Percentiles rank a stretch among this genome's conserved stretches.
Evolutionary conservation across 2,888 invertebrate species (phyloP).

Genomic region (Scaptomyza cyrtandrae): DNA sequence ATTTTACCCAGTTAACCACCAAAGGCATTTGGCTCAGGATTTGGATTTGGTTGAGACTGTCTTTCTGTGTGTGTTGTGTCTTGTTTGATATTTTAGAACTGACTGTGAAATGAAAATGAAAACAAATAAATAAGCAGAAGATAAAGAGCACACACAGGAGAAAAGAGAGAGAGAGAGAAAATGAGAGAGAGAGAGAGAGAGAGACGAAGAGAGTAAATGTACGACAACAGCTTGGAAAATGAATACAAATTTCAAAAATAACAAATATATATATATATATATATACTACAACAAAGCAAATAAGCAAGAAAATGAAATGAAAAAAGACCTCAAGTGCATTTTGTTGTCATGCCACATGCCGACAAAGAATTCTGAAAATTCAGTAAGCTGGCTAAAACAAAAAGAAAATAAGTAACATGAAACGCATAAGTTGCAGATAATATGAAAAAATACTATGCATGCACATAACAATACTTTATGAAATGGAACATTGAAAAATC

Average conservation of each 20-base stretch:
- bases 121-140: constrained; percentile 64
- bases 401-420: constrained; percentile 26
- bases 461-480: not conserved
- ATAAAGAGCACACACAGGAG: too few species aligned
- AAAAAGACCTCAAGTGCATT: constrained; percentile 21
- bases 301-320: constrained; percentile 1
- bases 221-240: constrained; percentile 51
- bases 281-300: not conserved
- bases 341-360: not conserved
- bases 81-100: constrained; percentile 51
- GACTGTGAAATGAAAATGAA: constrained; percentile 57
- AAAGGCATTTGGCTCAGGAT: constrained; percentile 54
- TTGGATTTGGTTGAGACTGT: constrained; percentile 18
- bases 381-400: not conserved
- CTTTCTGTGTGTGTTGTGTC: constrained; percentile 3
- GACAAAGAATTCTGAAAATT: constrained; percentile 24
- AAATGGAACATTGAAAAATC: too few species aligned
- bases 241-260: constrained; percentile 58
- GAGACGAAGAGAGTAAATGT: too few species aligned
- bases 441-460: constrained; percentile 18
- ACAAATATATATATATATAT: not conserved
- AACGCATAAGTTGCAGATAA: constrained; percentile 32
- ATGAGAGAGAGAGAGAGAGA: too few species aligned
- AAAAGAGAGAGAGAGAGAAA: constrained; percentile 1
- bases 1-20: constrained; percentile 47